Percentiles rank a stretch among this genome's conserved stretches.
phyloP scores from a whole-genome alignment of 2,113 vertebrate species.

The Sturnira hondurensis region DNA sequence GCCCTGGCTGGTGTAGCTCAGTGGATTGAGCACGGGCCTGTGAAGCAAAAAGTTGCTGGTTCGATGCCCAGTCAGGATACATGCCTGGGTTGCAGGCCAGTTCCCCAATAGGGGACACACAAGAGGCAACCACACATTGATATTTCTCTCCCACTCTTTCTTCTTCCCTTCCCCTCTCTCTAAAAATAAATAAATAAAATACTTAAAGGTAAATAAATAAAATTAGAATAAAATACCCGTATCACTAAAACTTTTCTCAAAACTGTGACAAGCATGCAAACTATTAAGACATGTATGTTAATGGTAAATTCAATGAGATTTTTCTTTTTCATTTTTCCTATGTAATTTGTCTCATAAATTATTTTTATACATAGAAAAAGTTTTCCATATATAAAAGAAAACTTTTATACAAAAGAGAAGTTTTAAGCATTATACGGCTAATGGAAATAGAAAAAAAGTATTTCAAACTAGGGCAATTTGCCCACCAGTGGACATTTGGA shows the following conservation, averaged over 20 bases:
- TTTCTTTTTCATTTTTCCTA: not conserved
- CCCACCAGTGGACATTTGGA: not conserved
- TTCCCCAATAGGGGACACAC: no score
- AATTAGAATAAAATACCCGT: not conserved
- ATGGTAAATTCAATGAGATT: not conserved
- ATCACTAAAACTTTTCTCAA: not conserved
- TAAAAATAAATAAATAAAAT: no score
- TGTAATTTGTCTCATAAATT: not conserved
- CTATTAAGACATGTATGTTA: not conserved
- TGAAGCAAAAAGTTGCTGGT: no score
- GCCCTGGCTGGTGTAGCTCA: no score
- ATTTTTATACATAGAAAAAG: not conserved
- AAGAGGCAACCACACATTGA: no score
- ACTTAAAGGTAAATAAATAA: no score
- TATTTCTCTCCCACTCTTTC: no score
- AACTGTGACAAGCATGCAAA: not conserved
- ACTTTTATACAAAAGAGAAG: not conserved
- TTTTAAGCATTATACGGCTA: not conserved
- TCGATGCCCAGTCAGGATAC: no score
- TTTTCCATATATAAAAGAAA: not conserved
- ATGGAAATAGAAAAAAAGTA: not conserved
- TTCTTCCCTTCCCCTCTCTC: no score
- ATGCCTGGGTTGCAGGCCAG: no score
- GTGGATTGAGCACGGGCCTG: no score
- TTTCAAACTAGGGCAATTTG: not conserved